Conservation (phyloP, 2,888 invertebrate genomes). For the Conistra vaccinii region DNA sequence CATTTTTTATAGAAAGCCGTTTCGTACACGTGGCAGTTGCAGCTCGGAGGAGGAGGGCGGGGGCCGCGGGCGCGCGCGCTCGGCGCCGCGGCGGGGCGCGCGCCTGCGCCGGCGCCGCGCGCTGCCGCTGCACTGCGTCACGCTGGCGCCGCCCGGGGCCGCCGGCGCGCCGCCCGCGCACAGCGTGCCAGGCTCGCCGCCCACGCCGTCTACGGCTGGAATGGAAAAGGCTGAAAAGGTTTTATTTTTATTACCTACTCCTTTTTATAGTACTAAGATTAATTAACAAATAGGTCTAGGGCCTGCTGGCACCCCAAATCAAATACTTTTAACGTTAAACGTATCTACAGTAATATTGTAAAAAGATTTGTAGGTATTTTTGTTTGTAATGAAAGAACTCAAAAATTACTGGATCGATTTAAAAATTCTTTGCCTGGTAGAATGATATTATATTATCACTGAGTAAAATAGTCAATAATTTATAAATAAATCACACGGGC, state of each 20-base stretch:
- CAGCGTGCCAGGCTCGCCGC: not conserved
- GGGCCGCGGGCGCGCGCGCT: conserved; percentile 67
- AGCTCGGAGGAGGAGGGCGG: conserved; percentile 76
- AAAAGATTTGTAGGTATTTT: no score
- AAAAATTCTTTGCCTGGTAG: no score
- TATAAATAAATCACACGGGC: no score
- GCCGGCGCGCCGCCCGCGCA: not conserved
- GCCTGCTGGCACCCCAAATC: not conserved
- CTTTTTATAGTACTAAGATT: not conserved
- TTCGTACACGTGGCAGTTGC: conserved; percentile 46
- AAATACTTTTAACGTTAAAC: not conserved
- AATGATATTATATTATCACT: no score
- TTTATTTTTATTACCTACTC: not conserved
- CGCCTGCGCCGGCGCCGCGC: conserved; percentile 77
- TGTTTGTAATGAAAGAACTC: no score
- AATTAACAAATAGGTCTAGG: not conserved
- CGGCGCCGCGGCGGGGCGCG: conserved; percentile 71
- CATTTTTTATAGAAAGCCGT: conserved; percentile 18
- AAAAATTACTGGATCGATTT: no score
- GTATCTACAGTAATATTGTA: no score
- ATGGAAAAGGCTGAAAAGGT: conserved; percentile 37
- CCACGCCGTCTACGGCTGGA: not conserved
- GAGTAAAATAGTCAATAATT: no score
- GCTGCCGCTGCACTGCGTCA: conserved; percentile 84
- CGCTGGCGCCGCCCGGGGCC: conserved; percentile 61